phyloP scores from a whole-genome alignment of 2,797 vertebrate species.

The Gobionotothen gibberifrons region DNA sequence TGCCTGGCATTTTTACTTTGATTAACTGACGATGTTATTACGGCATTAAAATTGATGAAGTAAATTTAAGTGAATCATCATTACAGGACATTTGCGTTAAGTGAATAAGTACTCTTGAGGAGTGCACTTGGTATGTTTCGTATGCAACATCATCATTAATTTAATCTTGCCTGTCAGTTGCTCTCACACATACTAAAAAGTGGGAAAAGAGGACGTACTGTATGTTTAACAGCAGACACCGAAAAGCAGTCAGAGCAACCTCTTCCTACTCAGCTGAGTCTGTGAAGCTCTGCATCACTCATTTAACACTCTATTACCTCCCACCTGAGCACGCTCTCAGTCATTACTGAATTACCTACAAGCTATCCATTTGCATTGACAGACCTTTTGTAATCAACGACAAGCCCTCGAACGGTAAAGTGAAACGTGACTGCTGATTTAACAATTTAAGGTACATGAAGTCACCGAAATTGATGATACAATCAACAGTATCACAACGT shows the following conservation, averaged over 20 bases:
- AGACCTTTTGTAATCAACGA: constrained; percentile 56
- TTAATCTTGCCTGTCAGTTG: constrained; percentile 39
- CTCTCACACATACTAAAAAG: constrained; percentile 52
- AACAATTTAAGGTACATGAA: constrained; percentile 15
- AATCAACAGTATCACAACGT: constrained; percentile 2
- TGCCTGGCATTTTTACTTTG: constrained; percentile 67
- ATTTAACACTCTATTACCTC: constrained; percentile 79
- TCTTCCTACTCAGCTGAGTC: constrained; percentile 43
- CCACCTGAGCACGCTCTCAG: constrained; percentile 74
- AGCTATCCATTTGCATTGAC: constrained; percentile 73
- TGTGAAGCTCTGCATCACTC: constrained; percentile 70
- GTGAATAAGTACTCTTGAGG: constrained; percentile 68
- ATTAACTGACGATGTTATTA: constrained; percentile 74
- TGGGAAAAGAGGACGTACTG: constrained; percentile 10
- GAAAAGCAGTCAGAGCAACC: constrained; percentile 36
- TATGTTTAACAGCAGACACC: constrained; percentile 13
- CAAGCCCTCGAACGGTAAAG: constrained; percentile 34
- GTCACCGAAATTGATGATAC: background rate
- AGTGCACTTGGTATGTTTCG: constrained; percentile 57
- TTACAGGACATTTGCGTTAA: constrained; percentile 68
- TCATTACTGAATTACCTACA: constrained; percentile 75
- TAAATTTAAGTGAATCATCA: constrained; percentile 76
- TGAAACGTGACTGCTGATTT: constrained; percentile 35
- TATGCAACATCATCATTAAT: constrained; percentile 62
- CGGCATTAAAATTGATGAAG: constrained; percentile 79